Conservation (phyloP, 2,113 vertebrate species). For the Syrrhaptes paradoxus region DNA sequence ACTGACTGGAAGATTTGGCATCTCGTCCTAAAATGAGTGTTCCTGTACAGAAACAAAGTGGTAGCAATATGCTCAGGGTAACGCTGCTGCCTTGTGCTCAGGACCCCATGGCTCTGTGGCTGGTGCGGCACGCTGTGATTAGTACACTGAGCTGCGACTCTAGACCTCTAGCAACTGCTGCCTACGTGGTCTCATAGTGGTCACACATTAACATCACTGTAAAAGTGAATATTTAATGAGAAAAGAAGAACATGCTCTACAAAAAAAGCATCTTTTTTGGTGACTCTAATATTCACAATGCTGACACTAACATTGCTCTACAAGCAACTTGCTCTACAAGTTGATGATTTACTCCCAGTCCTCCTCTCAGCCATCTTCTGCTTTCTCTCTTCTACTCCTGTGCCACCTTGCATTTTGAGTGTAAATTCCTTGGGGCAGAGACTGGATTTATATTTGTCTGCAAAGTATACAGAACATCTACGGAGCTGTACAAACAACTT, state of each 20-base stretch:
- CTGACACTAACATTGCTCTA: neutral
- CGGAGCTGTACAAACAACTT: neutral
- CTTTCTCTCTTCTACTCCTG: neutral
- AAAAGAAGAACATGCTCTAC: neutral
- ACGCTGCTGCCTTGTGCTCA: neutral
- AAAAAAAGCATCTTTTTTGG: neutral
- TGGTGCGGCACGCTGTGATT: neutral
- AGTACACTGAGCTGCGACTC: neutral
- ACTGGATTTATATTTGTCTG: neutral
- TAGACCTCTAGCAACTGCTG: slow-evolving; percentile 30
- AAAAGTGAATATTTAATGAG: neutral
- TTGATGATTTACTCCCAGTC: neutral
- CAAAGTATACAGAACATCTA: neutral
- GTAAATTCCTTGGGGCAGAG: neutral
- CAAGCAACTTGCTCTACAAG: neutral
- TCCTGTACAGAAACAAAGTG: neutral
- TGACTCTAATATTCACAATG: neutral
- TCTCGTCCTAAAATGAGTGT: neutral
- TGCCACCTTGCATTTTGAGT: neutral
- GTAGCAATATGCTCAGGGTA: neutral
- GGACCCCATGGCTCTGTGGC: neutral
- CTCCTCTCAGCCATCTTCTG: neutral
- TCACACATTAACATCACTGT: neutral
- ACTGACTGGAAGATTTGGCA: neutral
- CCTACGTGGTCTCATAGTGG: neutral